Evolutionary conservation across 2,888 invertebrate genomes (phyloP).

Genomic region (Liposcelis brunnea): DNA sequence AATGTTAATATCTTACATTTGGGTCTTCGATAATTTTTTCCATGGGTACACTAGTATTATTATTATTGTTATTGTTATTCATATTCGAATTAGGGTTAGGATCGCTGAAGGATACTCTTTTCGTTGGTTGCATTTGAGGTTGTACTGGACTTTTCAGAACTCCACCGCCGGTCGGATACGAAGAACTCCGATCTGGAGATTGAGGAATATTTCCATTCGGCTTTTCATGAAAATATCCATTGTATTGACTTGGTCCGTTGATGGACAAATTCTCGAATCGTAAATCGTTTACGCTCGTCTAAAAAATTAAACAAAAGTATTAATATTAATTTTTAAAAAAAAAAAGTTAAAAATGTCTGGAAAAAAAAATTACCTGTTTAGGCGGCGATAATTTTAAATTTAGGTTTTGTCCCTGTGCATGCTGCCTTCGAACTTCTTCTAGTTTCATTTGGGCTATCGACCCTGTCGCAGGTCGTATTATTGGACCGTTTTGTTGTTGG

Average conservation of each 20-base stretch:
- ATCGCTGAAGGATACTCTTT: constrained; percentile 11
- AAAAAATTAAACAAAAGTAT: too few species aligned
- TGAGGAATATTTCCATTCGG: constrained; percentile 30
- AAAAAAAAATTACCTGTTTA: not conserved
- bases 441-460: constrained; percentile 8
- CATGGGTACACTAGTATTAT: constrained; percentile 21
- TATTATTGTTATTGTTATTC: constrained; percentile 11
- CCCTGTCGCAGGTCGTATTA: constrained; percentile 11
- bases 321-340: too few species aligned
- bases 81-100: not conserved
- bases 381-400: constrained; percentile 1
- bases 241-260: constrained; percentile 9
- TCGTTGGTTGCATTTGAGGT: constrained; percentile 12
- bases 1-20: constrained; percentile 44
- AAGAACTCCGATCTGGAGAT: constrained; percentile 77
- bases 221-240: constrained; percentile 13
- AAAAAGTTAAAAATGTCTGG: not conserved
- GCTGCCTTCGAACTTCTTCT: constrained; percentile 3
- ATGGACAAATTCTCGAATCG: not conserved
- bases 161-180: constrained; percentile 62
- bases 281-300: not conserved
- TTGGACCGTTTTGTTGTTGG: constrained; percentile 22
- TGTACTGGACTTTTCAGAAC: constrained; percentile 13
- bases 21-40: constrained; percentile 57
- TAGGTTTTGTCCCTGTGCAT: not conserved